Percentiles rank a stretch among this genome's conserved stretches.
phyloP scores from a whole-genome alignment of 1,140 invertebrate genomes.

The Tetramorium parvispinum region DNA sequence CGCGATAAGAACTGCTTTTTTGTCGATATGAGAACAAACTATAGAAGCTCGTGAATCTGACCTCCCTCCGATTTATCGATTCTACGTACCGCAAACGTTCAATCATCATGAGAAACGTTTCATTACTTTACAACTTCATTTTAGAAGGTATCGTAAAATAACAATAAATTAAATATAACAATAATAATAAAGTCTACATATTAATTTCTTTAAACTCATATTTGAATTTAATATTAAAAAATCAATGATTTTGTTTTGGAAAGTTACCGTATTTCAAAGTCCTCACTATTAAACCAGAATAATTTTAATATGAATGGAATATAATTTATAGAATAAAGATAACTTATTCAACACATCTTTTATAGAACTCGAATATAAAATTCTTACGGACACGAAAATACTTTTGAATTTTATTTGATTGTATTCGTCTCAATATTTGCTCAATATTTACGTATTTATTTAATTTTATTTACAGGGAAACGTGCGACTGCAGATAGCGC shows the following conservation, averaged over 20 bases:
- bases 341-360: no score
- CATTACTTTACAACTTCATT: background rate
- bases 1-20: slow-evolving; percentile 76
- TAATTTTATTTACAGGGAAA: background rate
- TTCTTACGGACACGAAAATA: no score
- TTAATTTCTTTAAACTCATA: background rate
- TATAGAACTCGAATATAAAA: background rate
- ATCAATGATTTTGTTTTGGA: background rate
- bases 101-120: background rate
- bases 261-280: background rate
- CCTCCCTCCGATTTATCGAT: background rate
- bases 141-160: background rate
- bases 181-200: background rate
- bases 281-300: background rate
- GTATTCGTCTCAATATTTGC: background rate
- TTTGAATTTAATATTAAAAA: background rate
- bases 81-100: background rate
- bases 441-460: no score
- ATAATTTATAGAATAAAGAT: background rate
- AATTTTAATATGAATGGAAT: background rate
- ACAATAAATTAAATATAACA: background rate
- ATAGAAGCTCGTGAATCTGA: background rate
- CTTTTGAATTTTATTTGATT: background rate
- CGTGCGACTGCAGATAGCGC: background rate
- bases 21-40: slow-evolving; percentile 36